Base-by-base conservation (phyloP, 2,888 invertebrate genomes). In the Cerceris rybyensis region DNA sequence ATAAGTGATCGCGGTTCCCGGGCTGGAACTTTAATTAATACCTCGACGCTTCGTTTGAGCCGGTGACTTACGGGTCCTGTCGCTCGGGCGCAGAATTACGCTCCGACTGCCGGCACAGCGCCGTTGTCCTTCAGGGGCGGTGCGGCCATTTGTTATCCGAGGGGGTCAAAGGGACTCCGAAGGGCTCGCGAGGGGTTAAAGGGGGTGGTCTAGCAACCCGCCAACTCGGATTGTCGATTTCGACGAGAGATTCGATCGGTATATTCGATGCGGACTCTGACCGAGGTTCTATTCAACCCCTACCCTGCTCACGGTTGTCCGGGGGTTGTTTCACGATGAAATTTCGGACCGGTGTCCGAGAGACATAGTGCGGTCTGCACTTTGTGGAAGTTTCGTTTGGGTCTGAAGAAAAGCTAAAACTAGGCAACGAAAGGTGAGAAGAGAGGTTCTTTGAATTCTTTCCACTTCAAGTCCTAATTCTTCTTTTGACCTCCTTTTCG, bases 11-110 rank as follows among this genome's bases (percentile, higher is more conserved):
- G 90, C 87, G 91, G 91, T 91, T 88, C 84, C 86, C 82, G 85
- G 88, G 81, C 87, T 87, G 91, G 90, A 91, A 91, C 90, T 91
- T 90, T 91, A 92, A 92, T 92, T 91, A 92, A 92, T 92, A 92
- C 91, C 91, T 90, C 88, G 88, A 88, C 89, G 91, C 90, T 91
- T 90, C 90, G 91, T 91, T 91, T 90, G 91, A 92, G 91, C 90
- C 88, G 78, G 88, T 92, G 90, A 92, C 91, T 91, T 92, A 92
- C 90, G 92, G 90, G 88, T 28, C 88, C 88, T 87, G 90, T 90
- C 88, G 86, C 80, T 86, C 84, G 85, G 75, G 83, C 83, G 83
- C 87, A 84, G 89, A 90, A 90, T 91, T 90, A 90, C 90, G 88
- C 83, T 85, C 86, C 85, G 88, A 88, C 88, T 87, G 85, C 85